These are phyloP conservation scores for Agrypnus murinus DNA, from an alignment of 2,888 invertebrate species.

Conservation along the genomic window DNA sequence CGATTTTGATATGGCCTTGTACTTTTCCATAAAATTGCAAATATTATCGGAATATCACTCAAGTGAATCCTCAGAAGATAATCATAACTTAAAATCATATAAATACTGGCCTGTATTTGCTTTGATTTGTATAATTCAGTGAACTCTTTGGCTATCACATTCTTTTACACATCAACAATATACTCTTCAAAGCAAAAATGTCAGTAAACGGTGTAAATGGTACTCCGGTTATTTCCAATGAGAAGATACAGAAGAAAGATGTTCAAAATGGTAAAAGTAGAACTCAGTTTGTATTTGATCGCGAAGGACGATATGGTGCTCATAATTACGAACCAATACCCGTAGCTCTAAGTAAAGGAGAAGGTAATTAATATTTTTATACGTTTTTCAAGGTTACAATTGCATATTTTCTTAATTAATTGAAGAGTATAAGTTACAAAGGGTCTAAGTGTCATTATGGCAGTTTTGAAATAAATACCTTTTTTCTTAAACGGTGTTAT, in stretches of 20 bases:
- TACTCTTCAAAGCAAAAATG: too few relatives aligned
- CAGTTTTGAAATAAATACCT: too few relatives aligned
- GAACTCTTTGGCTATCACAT: too few relatives aligned
- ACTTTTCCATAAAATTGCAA: constrained; percentile 7
- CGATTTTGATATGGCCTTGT: background rate
- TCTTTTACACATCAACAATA: too few relatives aligned
- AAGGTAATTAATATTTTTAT: constrained; percentile 76
- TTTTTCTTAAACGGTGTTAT: too few relatives aligned
- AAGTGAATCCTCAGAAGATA: background rate
- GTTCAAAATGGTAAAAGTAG: background rate
- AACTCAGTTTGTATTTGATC: constrained; percentile 76
- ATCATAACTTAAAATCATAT: background rate
- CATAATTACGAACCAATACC: constrained; percentile 97
- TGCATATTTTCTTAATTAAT: too few relatives aligned
- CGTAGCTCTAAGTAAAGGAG: constrained; percentile 88
- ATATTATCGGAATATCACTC: background rate
- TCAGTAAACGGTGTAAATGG: background rate
- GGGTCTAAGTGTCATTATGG: too few relatives aligned
- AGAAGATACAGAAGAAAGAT: constrained; percentile 1
- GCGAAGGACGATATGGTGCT: constrained; percentile 93
- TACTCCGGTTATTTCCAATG: background rate
- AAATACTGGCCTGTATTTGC: background rate
- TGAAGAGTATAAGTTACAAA: too few relatives aligned
- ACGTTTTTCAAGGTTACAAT: too few relatives aligned
- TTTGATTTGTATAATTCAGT: background rate